phyloP scores from a whole-genome alignment of 2,113 vertebrate genomes.

The Bubo blakistoni region DNA sequence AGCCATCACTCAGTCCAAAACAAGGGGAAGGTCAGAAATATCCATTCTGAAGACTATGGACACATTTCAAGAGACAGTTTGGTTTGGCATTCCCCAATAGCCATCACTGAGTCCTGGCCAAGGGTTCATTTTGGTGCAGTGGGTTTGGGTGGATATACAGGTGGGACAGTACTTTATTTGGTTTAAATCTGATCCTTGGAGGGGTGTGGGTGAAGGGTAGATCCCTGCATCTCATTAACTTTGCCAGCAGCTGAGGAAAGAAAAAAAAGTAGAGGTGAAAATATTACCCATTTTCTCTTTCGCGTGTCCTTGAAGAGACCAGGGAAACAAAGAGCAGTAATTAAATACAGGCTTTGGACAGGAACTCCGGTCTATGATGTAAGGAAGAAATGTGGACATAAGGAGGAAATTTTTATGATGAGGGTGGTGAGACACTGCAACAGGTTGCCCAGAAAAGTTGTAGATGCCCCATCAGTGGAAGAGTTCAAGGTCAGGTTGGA shows the following conservation, averaged over 20 bases:
- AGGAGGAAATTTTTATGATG: neutral
- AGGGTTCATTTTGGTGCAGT: neutral
- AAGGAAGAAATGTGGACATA: neutral
- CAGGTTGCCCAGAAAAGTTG: neutral
- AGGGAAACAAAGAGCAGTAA: neutral
- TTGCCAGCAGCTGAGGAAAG: neutral
- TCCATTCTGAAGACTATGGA: neutral
- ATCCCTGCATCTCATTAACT: neutral
- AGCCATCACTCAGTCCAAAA: neutral
- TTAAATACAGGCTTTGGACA: neutral
- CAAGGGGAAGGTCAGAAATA: neutral
- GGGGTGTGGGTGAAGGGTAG: neutral
- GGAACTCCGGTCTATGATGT: neutral
- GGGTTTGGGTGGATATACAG: neutral
- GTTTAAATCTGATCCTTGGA: neutral
- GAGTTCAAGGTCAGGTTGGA: neutral
- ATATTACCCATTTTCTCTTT: neutral
- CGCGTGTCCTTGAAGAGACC: neutral
- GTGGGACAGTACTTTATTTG: neutral
- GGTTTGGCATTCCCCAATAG: neutral
- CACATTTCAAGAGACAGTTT: neutral
- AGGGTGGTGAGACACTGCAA: neutral
- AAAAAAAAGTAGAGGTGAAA: neutral
- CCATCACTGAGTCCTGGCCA: neutral
- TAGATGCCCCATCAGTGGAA: neutral